phyloP scores from a whole-genome alignment of 2,888 invertebrate species.

The Mimachlamys varia region DNA sequence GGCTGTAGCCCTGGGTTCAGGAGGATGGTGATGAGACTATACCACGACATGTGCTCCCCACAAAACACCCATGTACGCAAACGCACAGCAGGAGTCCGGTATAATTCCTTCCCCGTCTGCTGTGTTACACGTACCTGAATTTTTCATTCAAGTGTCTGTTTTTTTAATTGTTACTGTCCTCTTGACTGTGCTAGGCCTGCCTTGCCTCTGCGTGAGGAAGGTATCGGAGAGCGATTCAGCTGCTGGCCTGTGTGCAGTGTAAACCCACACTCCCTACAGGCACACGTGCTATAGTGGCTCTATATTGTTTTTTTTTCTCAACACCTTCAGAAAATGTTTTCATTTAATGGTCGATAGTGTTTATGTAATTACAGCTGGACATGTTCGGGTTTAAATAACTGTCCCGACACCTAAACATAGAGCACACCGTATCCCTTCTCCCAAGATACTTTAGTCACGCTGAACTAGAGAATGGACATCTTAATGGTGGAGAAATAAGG shows the following conservation, averaged over 20 bases:
- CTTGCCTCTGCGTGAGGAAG: background rate
- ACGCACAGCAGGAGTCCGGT: background rate
- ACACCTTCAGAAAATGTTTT: constrained; percentile 31
- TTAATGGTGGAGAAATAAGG: background rate
- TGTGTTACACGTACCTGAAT: background rate
- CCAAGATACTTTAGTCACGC: background rate
- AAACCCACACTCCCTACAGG: background rate
- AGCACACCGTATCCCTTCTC: background rate
- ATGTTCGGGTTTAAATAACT: constrained; percentile 1
- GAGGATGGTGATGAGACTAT: background rate
- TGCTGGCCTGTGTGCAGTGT: background rate
- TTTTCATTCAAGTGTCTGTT: constrained; percentile 36
- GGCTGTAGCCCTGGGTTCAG: constrained; percentile 12
- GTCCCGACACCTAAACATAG: background rate
- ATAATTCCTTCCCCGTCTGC: background rate
- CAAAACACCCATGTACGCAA: constrained; percentile 15
- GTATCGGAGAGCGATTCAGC: background rate
- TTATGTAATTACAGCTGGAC: constrained; percentile 34
- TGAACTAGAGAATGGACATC: background rate
- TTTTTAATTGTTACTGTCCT: constrained; percentile 29
- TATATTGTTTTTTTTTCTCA: constrained; percentile 5
- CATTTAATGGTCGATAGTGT: constrained; percentile 21
- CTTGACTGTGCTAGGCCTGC: background rate
- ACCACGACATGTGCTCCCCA: constrained; percentile 27
- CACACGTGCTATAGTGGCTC: background rate